Conservation (phyloP, 2,113 vertebrate genomes). For the Orycteropus afer region DNA sequence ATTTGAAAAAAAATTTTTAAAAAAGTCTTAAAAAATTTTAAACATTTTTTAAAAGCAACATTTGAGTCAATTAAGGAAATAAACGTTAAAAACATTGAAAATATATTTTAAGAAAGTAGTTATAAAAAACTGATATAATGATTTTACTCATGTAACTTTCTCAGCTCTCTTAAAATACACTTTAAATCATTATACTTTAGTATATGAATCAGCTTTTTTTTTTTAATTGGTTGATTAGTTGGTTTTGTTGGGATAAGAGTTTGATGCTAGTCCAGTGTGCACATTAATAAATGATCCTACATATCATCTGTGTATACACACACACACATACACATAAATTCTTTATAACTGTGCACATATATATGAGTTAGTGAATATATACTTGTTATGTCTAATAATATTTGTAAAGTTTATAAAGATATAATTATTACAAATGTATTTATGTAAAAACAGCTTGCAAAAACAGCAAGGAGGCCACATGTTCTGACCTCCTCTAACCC, state of each 20-base stretch:
- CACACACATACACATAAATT: not conserved
- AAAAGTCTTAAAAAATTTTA: not conserved
- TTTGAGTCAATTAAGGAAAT: not conserved
- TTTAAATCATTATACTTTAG: not conserved
- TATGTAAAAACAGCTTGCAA: not conserved
- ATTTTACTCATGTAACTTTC: not conserved
- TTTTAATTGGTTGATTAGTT: not conserved
- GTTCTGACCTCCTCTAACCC: too few relatives aligned
- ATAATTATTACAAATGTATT: not conserved
- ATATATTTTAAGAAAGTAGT: not conserved
- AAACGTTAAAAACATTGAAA: not conserved
- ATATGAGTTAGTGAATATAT: not conserved
- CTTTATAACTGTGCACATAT: not conserved
- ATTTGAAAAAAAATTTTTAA: not conserved
- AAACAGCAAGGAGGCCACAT: too few relatives aligned
- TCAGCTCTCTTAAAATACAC: not conserved
- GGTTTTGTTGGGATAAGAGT: not conserved
- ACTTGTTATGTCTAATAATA: not conserved
- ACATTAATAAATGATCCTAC: not conserved
- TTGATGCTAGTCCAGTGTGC: not conserved
- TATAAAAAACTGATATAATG: not conserved
- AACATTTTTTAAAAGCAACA: not conserved
- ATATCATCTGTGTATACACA: not conserved
- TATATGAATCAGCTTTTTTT: not conserved
- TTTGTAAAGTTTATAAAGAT: not conserved